Base-by-base conservation (phyloP, 2,797 vertebrate genomes). In the Neosalanx taihuensis region DNA sequence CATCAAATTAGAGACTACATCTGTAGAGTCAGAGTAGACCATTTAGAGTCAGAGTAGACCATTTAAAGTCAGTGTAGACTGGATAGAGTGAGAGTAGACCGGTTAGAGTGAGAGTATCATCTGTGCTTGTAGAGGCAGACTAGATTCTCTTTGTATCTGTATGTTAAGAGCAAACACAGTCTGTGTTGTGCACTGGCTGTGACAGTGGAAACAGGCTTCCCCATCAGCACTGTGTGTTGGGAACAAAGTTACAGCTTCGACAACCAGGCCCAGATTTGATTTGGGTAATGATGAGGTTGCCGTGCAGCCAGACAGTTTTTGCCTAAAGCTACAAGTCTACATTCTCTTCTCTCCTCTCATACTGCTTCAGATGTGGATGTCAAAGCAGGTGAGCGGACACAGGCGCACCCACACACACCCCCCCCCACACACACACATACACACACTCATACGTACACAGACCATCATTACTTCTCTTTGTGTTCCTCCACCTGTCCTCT, bases 381-480 rank as follows among this genome's bases (percentile, higher is more conserved):
- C 29, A 84, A 78, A 81, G n/a, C 84, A 87, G 88, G 85, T 91
- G 83, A 91, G 88, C 26, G 51, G 20, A 56, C 51, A 56, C 51
- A 53, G 5, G 12, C 41, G 12, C 41, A 46, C 41, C 5, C 41
- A 46, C 41, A 46, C 41, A 1, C 41, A 1, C 41, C 12, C 41
- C 12, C 17, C 1, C n/a, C 35, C 29, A 3, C 20, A 20, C 26
- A 5, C 18, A 65, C 20, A 46, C n/a, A 46, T 9, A 46, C 37
- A 20, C 23, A 41, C 46, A 23, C 12, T 20, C 9, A 18, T 15
- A 10, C 29, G 5, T 37, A n/a, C 41, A 17, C 64, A 41, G 5
- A 49, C 37, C 17, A 37, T 5, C 65, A 53, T 15, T 46, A 12
- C 12, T 46, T 46, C 13, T 13, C 12, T 46, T 13, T 7, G 6